Evolutionary conservation across 2,113 vertebrate species (phyloP).

Genomic region (Grammomys surdaster): DNA sequence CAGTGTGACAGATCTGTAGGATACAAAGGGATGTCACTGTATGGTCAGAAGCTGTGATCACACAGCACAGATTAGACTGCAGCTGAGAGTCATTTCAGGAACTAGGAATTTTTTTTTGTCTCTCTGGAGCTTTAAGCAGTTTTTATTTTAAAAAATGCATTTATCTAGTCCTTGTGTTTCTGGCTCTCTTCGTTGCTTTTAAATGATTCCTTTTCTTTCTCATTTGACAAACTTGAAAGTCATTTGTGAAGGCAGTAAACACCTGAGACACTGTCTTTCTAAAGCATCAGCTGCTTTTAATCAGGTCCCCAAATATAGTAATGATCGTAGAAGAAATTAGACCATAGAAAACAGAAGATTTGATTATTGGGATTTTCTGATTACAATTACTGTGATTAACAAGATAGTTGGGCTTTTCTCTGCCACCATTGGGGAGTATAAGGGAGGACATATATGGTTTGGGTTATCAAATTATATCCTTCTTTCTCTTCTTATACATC

Average conservation of each 20-base stretch:
- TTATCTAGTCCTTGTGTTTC: conserved; percentile 3
- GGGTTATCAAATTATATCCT: neutral
- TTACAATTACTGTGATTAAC: conserved; percentile 19
- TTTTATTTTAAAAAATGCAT: conserved; percentile 7
- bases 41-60: neutral
- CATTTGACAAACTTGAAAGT: conserved; percentile 44
- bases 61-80: neutral
- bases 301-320: neutral
- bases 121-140: neutral
- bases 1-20: neutral
- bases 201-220: conserved; percentile 55
- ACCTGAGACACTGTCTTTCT: conserved; percentile 71
- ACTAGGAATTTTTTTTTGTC: neutral
- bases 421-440: neutral
- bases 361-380: neutral
- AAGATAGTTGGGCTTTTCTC: neutral
- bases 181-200: conserved; percentile 31
- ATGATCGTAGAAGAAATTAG: conserved; percentile 68
- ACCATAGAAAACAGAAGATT: neutral
- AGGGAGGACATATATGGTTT: neutral
- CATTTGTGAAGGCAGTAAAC: conserved; percentile 69
- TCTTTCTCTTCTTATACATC: neutral
- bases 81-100: neutral
- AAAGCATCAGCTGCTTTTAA: conserved; percentile 57
- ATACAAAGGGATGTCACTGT: neutral